Evolutionary conservation across 2,888 invertebrate species (phyloP).

Genomic region (Drosophila stalkeri): DNA sequence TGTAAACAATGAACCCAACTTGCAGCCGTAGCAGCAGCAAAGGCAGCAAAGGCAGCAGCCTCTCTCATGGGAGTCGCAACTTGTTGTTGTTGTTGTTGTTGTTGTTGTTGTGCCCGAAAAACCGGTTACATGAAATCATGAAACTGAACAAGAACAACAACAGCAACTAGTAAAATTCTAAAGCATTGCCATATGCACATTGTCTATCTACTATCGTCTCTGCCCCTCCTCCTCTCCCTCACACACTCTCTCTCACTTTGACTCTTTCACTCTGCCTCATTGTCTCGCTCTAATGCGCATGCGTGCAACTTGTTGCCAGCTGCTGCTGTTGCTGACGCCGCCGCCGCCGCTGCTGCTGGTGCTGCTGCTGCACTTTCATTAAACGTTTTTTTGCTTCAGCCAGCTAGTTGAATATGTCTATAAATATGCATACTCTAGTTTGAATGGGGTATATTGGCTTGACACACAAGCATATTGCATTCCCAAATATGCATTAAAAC

Average conservation of each 20-base stretch:
- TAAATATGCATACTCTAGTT: conserved; percentile 2
- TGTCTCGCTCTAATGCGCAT: conserved; percentile 60
- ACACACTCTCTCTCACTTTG: conserved; percentile 11
- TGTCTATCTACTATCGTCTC: conserved; percentile 44
- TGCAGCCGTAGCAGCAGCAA: conserved; percentile 43
- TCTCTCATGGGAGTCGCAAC: conserved; percentile 71
- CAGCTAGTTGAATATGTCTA: conserved; percentile 27
- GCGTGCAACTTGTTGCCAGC: conserved; percentile 79
- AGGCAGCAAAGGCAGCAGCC: conserved; percentile 35
- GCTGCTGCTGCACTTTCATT: conserved; percentile 69
- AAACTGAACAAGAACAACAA: conserved; percentile 48
- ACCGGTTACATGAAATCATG: conserved; percentile 72
- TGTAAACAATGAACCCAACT: conserved; percentile 59
- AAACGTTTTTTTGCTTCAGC: conserved; percentile 26
- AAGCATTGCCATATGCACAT: conserved; percentile 59
- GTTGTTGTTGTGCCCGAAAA: conserved; percentile 49
- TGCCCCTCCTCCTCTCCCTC: background rate
- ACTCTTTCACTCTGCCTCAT: conserved; percentile 15
- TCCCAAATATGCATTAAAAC: background rate
- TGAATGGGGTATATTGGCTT: background rate
- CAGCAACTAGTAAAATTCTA: conserved; percentile 52
- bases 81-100: conserved; percentile 45
- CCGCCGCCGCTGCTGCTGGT: conserved; percentile 51
- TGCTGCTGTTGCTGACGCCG: conserved; percentile 40
- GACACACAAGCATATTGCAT: no score